phyloP scores from a whole-genome alignment of 2,797 vertebrate genomes.

The Erpetoichthys calabaricus region DNA sequence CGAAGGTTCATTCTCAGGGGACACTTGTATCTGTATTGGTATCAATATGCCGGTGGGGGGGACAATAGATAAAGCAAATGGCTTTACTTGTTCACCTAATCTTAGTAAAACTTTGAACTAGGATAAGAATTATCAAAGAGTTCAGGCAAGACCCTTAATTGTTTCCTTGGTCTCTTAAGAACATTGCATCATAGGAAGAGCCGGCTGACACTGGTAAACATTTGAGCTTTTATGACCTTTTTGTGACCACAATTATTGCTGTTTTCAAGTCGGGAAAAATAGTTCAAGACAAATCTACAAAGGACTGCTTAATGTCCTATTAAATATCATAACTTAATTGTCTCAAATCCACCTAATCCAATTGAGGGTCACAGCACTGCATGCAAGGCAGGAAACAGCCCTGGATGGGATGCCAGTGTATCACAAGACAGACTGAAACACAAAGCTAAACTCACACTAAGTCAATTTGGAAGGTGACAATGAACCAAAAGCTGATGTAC shows the following conservation, averaged over 20 bases:
- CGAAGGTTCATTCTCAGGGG: slow-evolving; percentile 22
- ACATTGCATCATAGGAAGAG: background rate
- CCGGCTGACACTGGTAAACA: too few species aligned
- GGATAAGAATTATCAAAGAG: slow-evolving; percentile 7
- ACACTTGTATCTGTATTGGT: background rate
- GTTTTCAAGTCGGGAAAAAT: slow-evolving; percentile 5
- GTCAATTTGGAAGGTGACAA: too few species aligned
- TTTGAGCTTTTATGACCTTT: slow-evolving; percentile 5
- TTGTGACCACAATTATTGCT: slow-evolving; percentile 10
- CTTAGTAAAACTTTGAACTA: slow-evolving; percentile 6
- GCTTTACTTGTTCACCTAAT: slow-evolving; percentile 1
- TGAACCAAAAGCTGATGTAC: too few species aligned
- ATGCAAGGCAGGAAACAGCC: too few species aligned
- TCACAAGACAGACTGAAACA: too few species aligned
- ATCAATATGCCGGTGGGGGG: background rate
- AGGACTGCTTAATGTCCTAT: slow-evolving; percentile 5
- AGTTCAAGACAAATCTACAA: slow-evolving; percentile 7
- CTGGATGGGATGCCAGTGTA: too few species aligned
- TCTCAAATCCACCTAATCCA: too few species aligned
- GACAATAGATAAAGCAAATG: slow-evolving; percentile 3
- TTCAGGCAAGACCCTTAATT: slow-evolving; percentile 7
- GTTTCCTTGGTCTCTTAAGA: slow-evolving; percentile 6
- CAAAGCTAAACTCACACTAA: too few species aligned
- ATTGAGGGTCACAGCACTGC: too few species aligned
- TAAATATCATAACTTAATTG: too few species aligned